Evolutionary conservation across 92 coral and sea anemone species (phyloP), one percentile per base, ranked within the genome.

Genomic region (Porites lobata): DNA sequence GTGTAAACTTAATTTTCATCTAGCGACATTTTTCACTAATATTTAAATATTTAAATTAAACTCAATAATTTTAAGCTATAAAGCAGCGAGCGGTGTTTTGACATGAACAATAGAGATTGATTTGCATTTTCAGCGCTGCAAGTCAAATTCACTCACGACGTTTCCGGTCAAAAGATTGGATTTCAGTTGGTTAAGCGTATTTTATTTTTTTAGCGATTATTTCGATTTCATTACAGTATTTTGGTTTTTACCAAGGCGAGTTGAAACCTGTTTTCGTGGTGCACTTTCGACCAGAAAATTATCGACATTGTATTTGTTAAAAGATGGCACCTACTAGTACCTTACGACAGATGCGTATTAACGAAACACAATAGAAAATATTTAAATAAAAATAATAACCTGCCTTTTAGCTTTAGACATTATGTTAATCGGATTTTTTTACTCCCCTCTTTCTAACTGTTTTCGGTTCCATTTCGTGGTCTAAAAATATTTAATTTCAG

Each of bases 311-410:
- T 73, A 75, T 84, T 74, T 73, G 79, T 63, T 84, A 65, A 84
- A 73, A 84, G 54, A 50, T 84, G 63, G 72, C 74, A 50, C 87
- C 72, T 58, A 38, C 47, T 38, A 69, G 38, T 20, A 51, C 43
- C 87, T 53, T 65, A 14, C 77, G 80, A 75, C 89, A 85, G 89
- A 85, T 85, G 89, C 84, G 89, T 73, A 74, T 84, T 84, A 63
- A 19, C 63, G 54, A 50, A 76, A 67, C 67, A 85, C 89, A 85
- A 85, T 85, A 56, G 83, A 54, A 85, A 76, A 77, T 85, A 85
- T 85, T 85, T 85, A 69, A 85, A 67, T 85, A 69, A 76, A 85
- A 85, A 85, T 85, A 85, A 85, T 85, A 75, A 66, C 79, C 89
- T 76, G 89, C 68, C 87, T 73, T 83, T 63, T 63, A 84, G 87